phyloP scores from a whole-genome alignment of 2,888 invertebrate species.

The Tetragonula carbonaria region DNA sequence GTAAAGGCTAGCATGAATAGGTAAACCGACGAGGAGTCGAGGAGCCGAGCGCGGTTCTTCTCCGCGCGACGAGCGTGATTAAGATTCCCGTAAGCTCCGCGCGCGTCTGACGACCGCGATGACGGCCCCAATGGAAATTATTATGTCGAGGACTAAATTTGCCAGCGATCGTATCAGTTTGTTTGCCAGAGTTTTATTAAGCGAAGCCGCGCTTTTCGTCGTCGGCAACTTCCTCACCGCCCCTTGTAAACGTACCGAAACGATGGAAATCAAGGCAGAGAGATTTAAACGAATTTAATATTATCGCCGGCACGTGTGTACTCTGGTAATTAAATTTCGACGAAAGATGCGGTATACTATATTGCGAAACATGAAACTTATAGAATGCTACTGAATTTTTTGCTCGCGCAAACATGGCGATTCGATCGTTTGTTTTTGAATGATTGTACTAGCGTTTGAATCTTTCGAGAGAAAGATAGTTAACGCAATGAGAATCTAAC shows the following conservation, averaged over 20 bases:
- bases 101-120: conserved; percentile 31
- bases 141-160: conserved; percentile 37
- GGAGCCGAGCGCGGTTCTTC: conserved; percentile 59
- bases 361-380: not conserved
- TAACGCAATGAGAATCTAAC: not conserved
- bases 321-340: not conserved
- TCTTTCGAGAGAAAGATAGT: no score
- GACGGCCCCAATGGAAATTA: conserved; percentile 56
- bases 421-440: no score
- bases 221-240: not conserved
- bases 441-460: no score
- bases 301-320: not conserved
- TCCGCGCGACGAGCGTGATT: conserved; percentile 64
- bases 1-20: conserved; percentile 81
- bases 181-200: conserved; percentile 51
- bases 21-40: conserved; percentile 73
- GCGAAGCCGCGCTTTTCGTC: conserved; percentile 23
- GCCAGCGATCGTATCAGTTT: conserved; percentile 43
- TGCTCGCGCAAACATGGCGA: no score
- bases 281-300: not conserved
- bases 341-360: not conserved
- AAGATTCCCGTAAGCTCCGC: conserved; percentile 65
- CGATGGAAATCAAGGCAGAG: no score
- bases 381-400: not conserved
- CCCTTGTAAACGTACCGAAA: conserved; percentile 1